Percentiles rank a stretch among this genome's conserved stretches.
These are phyloP conservation scores for Sinelater perroti DNA, from an alignment of 2,888 invertebrate species.

Conservation along the genomic window DNA sequence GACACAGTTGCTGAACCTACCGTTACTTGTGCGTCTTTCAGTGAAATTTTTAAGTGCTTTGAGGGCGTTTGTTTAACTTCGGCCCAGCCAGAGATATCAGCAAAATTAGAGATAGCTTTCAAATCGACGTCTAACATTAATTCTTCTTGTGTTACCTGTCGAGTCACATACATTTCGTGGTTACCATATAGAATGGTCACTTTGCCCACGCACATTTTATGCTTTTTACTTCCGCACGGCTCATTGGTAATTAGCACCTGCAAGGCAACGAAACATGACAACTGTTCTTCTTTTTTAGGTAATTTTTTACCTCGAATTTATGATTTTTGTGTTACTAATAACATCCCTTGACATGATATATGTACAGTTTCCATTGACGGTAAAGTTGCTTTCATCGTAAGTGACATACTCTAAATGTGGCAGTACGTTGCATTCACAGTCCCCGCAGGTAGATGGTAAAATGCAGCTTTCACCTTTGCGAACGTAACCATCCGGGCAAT, in stretches of 20 bases:
- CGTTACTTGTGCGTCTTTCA: conserved; percentile 73
- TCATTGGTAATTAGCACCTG: conserved; percentile 77
- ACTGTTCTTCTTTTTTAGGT: too few species aligned
- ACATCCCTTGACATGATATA: conserved; percentile 79
- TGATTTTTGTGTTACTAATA: conserved; percentile 59
- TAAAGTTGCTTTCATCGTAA: conserved; percentile 82
- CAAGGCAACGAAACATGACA: too few species aligned
- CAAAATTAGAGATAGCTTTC: conserved; percentile 50
- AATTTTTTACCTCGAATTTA: conserved; percentile 61
- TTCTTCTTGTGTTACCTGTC: conserved; percentile 48
- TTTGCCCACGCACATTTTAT: conserved; percentile 72
- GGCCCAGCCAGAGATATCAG: conserved; percentile 69
- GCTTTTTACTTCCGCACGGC: conserved; percentile 67
- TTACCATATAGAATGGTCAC: conserved; percentile 73
- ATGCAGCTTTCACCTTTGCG: conserved; percentile 75
- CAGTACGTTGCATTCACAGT: conserved; percentile 76
- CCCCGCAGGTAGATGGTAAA: conserved; percentile 74
- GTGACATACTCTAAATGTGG: conserved; percentile 84
- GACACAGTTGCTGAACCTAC: conserved; percentile 4
- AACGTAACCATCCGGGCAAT: conserved; percentile 80
- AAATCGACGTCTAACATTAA: conserved; percentile 62
- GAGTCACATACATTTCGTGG: conserved; percentile 62
- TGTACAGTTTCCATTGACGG: conserved; percentile 85
- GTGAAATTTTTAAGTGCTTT: conserved; percentile 69
- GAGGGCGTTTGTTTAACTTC: conserved; percentile 64